Conservation (phyloP, 1,140 invertebrate genomes). For the Drosophila ohnishii region DNA sequence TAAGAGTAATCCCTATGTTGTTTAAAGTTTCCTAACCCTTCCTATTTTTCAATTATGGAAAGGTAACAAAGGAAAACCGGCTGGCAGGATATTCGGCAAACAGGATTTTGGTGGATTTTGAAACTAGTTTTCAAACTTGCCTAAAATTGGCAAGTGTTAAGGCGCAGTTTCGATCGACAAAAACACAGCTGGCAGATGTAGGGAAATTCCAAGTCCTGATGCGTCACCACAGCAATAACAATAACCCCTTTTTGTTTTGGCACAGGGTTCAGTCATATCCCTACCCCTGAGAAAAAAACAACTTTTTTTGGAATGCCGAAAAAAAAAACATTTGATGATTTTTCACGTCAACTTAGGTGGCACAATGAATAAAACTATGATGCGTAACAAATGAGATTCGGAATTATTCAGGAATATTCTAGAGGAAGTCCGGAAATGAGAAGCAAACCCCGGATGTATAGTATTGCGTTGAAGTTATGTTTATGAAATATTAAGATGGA, state of each 20-base stretch:
- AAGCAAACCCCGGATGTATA: neutral
- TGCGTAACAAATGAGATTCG: conserved; percentile 48
- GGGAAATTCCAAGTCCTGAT: conserved; percentile 68
- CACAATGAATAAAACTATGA: conserved; percentile 31
- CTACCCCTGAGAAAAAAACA: conserved; percentile 62
- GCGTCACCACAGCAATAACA: conserved; percentile 61
- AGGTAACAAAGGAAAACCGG: conserved; percentile 18
- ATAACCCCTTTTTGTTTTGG: conserved; percentile 46
- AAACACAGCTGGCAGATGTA: conserved; percentile 62
- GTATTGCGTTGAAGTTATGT: neutral
- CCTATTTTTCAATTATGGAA: neutral
- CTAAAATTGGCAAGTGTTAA: conserved; percentile 69
- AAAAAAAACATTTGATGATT: conserved; percentile 45
- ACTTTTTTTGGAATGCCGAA: conserved; percentile 19
- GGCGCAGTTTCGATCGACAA: conserved; percentile 29
- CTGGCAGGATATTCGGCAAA: conserved; percentile 6
- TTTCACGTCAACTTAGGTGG: conserved; percentile 49
- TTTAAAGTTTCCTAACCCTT: neutral
- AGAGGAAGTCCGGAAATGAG: conserved; percentile 15
- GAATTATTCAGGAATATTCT: conserved; percentile 13
- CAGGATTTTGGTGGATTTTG: conserved; percentile 19
- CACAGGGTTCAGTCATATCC: conserved; percentile 15
- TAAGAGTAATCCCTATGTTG: neutral
- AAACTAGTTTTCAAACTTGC: conserved; percentile 55
- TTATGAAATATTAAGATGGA: neutral